Percentiles rank a stretch among this genome's conserved stretches.
phyloP scores from a whole-genome alignment of 2,113 vertebrate genomes.

The Pelmatolapia mariae region DNA sequence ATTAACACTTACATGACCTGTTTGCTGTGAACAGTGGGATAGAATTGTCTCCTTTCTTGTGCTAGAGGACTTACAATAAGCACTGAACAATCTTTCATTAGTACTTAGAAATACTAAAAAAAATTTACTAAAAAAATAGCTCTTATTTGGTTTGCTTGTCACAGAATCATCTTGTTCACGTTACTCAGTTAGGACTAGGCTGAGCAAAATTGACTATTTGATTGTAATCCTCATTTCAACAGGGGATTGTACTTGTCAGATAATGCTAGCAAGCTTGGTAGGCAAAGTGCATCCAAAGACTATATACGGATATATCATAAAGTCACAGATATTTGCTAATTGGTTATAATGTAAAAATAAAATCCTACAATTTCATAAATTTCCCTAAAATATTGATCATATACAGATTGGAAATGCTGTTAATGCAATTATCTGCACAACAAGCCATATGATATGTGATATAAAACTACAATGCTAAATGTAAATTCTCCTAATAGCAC shows the following conservation, averaged over 20 bases:
- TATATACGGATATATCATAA: background rate
- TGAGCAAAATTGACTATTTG: background rate
- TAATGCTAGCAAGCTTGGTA: background rate
- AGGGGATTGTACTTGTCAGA: background rate
- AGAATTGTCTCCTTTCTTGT: rapidly evolving
- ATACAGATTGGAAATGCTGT: background rate
- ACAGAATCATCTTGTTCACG: background rate
- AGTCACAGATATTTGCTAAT: background rate
- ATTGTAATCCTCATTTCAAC: background rate
- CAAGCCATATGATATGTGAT: background rate
- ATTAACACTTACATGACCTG: background rate
- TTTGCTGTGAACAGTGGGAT: background rate
- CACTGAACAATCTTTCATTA: background rate
- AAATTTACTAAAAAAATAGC: background rate
- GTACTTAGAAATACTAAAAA: background rate
- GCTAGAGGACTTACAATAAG: background rate
- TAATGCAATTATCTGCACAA: background rate
- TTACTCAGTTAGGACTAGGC: background rate
- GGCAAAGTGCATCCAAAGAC: background rate
- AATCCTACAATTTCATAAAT: background rate
- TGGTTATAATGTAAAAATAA: background rate
- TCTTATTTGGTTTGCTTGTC: background rate
- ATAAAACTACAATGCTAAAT: background rate
- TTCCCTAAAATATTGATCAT: background rate
- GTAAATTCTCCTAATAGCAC: background rate